Conservation (phyloP, 2,888 invertebrate species). For the Drosophila prolongata region DNA sequence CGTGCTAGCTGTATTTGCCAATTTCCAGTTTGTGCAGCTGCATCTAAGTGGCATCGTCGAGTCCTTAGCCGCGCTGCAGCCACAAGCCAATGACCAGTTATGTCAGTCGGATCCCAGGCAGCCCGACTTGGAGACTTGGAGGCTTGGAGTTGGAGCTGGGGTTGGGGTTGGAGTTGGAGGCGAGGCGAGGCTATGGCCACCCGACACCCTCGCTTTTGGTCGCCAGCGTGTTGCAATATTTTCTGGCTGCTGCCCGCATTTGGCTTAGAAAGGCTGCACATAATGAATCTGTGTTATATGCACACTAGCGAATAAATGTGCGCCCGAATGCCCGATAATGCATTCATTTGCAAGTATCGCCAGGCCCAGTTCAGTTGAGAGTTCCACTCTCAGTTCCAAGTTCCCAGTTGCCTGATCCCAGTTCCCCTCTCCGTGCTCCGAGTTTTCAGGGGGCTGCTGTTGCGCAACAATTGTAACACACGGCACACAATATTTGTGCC, state of each 20-base stretch:
- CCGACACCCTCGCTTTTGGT: constrained; percentile 75
- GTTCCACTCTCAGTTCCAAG: constrained; percentile 31
- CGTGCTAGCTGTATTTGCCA: constrained; percentile 65
- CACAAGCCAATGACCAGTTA: constrained; percentile 77
- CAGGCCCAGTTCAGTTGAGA: constrained; percentile 10
- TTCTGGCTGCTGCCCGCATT: constrained; percentile 69
- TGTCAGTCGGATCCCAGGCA: constrained; percentile 67
- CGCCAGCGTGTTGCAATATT: constrained; percentile 73
- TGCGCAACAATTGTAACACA: constrained; percentile 76
- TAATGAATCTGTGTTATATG: constrained; percentile 39
- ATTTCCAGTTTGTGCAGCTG: constrained; percentile 76
- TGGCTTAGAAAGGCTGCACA: constrained; percentile 71
- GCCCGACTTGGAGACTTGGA: constrained; percentile 26
- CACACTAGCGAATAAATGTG: constrained; percentile 38
- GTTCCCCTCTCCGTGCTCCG: background rate
- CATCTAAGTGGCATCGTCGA: constrained; percentile 59
- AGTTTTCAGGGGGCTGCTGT: constrained; percentile 34
- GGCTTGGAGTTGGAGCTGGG: background rate
- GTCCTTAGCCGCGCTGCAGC: constrained; percentile 55
- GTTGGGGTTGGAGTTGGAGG: constrained; percentile 21
- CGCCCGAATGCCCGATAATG: constrained; percentile 38
- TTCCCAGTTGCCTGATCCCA: constrained; percentile 24
- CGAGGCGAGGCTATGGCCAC: constrained; percentile 64
- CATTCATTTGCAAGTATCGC: constrained; percentile 49
- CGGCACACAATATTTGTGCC: constrained; percentile 66